Percentiles rank a stretch among this genome's conserved stretches.
Conservation (phyloP, 64 coral and sea anemone species). For the Montipora capricornis region DNA sequence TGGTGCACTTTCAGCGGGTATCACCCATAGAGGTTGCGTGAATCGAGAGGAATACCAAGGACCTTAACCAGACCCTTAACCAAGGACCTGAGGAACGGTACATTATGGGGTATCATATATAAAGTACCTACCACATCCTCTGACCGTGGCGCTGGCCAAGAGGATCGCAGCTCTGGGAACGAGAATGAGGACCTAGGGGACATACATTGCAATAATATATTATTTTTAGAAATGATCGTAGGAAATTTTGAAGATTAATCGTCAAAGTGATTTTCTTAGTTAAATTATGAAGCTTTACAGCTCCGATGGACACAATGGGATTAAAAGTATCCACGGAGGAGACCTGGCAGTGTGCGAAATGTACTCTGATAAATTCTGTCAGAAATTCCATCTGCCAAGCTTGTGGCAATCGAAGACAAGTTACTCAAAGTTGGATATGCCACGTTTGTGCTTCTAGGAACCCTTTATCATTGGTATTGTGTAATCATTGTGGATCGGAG, state of each 20-base stretch:
- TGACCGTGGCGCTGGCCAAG: too few species aligned
- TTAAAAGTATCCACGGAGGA: background rate
- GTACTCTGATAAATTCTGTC: conserved; percentile 76
- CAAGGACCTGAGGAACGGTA: too few species aligned
- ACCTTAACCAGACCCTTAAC: too few species aligned
- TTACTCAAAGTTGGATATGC: conserved; percentile 67
- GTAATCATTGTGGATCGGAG: conserved; percentile 73
- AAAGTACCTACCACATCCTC: too few species aligned
- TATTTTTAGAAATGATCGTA: background rate
- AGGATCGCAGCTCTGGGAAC: too few species aligned
- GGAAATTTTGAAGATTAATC: background rate
- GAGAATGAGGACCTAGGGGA: too few species aligned
- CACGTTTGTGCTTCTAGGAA: conserved; percentile 68
- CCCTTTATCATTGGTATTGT: conserved; percentile 53
- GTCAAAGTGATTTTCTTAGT: background rate
- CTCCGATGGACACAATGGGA: conserved; percentile 21
- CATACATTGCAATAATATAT: too few species aligned
- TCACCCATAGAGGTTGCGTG: too few species aligned
- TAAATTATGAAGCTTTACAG: background rate
- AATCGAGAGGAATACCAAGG: too few species aligned
- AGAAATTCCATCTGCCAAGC: conserved; percentile 48
- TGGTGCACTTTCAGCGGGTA: too few species aligned
- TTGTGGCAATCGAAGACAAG: conserved; percentile 63
- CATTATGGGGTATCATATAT: too few species aligned
- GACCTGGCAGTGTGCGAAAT: conserved; percentile 73